phyloP scores from a whole-genome alignment of 2,797 vertebrate species.

The Ceyx erithaca region DNA sequence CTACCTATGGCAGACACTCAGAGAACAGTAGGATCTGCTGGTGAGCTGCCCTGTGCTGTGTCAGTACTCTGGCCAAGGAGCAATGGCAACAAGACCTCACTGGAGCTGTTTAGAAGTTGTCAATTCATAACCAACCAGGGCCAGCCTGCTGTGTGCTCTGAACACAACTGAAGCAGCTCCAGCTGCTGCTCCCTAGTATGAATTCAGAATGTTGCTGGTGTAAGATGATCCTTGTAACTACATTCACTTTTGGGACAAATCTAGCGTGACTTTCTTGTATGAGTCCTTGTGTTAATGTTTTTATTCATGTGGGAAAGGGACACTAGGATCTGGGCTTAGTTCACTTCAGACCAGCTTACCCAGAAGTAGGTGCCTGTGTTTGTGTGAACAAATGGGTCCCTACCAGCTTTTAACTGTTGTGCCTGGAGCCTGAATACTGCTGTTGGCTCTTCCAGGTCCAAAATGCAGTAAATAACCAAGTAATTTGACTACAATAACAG shows the following conservation, averaged over 20 bases:
- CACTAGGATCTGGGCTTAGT: background rate
- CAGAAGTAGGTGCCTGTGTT: background rate
- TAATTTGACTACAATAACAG: background rate
- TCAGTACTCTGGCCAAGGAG: background rate
- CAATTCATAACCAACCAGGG: background rate
- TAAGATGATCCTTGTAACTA: background rate
- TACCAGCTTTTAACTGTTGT: background rate
- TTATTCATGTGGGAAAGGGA: background rate
- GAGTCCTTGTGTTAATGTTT: background rate
- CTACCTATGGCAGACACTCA: background rate
- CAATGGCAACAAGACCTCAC: background rate
- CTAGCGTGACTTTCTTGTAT: background rate
- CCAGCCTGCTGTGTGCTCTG: background rate
- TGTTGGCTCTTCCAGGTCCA: background rate
- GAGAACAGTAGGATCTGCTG: background rate
- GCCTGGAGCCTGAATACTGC: background rate
- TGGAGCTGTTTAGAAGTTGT: background rate
- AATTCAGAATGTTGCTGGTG: background rate
- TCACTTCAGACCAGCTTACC: background rate
- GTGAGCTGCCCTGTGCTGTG: background rate
- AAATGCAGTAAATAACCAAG: background rate
- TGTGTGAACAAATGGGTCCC: accelerated
- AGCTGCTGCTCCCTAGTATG: background rate
- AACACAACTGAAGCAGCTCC: background rate
- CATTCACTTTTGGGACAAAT: background rate